A percentile compares a stretch with the other conserved stretches of the same genome.
Evolutionary conservation across 2,797 vertebrate species (phyloP).

Genomic region (Sternotherus odoratus): DNA sequence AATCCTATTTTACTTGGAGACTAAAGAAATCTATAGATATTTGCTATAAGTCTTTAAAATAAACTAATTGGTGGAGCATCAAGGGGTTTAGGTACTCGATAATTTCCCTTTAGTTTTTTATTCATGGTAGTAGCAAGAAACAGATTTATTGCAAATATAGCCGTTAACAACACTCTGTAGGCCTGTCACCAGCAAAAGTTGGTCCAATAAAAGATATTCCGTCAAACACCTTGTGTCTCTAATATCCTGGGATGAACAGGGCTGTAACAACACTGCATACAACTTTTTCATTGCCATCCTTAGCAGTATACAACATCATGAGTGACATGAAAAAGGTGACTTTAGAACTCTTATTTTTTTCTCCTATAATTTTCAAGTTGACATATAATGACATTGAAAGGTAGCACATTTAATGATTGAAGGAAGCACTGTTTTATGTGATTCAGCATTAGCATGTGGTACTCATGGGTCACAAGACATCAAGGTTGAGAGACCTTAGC

Average conservation of each 20-base stretch:
- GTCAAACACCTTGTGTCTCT: background rate
- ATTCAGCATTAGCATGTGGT: background rate
- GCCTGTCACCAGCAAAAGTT: background rate
- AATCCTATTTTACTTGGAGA: background rate
- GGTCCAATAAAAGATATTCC: background rate
- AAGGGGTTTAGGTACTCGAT: no score
- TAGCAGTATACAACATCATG: background rate
- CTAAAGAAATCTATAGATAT: background rate
- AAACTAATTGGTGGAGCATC: background rate
- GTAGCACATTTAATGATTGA: background rate
- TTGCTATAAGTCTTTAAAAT: background rate
- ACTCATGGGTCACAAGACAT: background rate
- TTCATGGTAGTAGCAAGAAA: background rate
- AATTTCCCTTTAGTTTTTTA: background rate
- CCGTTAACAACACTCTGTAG: background rate
- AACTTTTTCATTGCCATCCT: background rate
- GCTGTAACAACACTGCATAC: background rate
- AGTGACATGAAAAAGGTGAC: background rate
- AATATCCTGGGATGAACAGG: background rate
- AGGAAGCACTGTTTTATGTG: background rate
- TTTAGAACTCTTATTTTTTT: background rate
- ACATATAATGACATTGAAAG: background rate
- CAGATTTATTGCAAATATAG: background rate
- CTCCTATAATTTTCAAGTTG: background rate
- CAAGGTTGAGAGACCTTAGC: background rate